phyloP scores from a whole-genome alignment of 1,140 invertebrate species.

The Drosophila lowei region DNA sequence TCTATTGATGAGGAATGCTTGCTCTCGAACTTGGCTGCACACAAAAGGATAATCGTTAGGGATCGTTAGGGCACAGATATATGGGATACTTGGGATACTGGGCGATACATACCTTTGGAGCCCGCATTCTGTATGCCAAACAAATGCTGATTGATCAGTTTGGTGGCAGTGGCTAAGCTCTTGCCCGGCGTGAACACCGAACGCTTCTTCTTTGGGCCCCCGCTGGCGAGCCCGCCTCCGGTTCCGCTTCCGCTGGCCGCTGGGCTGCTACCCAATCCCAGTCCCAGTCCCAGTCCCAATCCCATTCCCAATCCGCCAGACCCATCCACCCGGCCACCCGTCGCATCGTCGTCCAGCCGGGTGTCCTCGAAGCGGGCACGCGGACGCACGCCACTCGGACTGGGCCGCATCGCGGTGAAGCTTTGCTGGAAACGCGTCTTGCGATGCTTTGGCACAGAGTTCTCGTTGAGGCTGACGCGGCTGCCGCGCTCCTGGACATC shows the following conservation, averaged over 20 bases:
- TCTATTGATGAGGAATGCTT: constrained; percentile 89
- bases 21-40: constrained; percentile 84
- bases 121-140: constrained; percentile 86
- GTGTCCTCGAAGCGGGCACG: constrained; percentile 80
- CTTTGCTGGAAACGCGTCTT: constrained; percentile 93
- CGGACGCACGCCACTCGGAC: constrained; percentile 24
- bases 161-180: constrained; percentile 88
- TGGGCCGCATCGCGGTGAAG: constrained; percentile 65
- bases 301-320: background rate
- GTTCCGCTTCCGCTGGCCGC: constrained; percentile 19
- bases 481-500: constrained; percentile 85
- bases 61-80: background rate
- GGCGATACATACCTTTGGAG: constrained; percentile 83
- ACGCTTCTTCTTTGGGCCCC: constrained; percentile 82
- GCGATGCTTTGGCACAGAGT: constrained; percentile 90
- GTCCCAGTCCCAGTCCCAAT: no score
- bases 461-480: constrained; percentile 87
- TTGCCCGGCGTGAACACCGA: constrained; percentile 86
- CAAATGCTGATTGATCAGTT: constrained; percentile 90
- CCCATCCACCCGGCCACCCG: constrained; percentile 62
- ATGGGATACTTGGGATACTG: background rate
- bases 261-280: constrained; percentile 3
- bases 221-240: constrained; percentile 16
- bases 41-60: background rate
- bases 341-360: constrained; percentile 84